Base-by-base conservation (phyloP, 2,888 invertebrate species). In the Scrobipalpa costella region DNA sequence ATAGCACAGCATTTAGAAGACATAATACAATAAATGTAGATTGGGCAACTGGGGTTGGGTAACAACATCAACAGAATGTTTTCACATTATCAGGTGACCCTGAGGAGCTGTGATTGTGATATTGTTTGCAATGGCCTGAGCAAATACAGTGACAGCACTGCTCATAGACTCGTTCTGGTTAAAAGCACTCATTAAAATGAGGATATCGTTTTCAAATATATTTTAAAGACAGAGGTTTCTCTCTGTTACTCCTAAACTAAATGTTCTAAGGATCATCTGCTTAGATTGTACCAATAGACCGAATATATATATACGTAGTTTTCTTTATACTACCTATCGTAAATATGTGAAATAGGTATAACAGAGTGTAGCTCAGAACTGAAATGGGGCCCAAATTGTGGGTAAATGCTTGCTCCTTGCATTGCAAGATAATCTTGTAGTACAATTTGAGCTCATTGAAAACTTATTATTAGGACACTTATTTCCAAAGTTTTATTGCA, bases 81-180 rank as follows among this genome's bases (percentile, higher is more conserved):
- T 68, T 68, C 68, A 69, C 68, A 68, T 13, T 52, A 44, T 66
- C 52, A n/a, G 6, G 15, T 57, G 34, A 33, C 57, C 57, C 57
- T 57, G 57, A 57, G 3, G 19, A 13, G 21, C 8, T 57, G 36
- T 57, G 57, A 36, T 36, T 57, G 36, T 57, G 36, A 13, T 52
- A 52, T 21, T 27, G 21, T 21, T 21, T 52, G 50, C 50, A 52
- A 52, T 21, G 21, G 27, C 50, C 6, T 17, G 2, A 21, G 7
- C 17, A 49, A 49, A 21, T 13, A 11, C 13, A 13, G 21, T 44
- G 44, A 27, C 44, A n/a, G 44, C n/a, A 44, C 9, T 52, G 13
- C 19, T 9, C 21, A 5, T 9, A 1, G 50, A 13, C 27, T 44
- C n/a, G n/a, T 44, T 15, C 44, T 40, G 44, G 44, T 44, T 44